A percentile compares a stretch with the other conserved stretches of the same genome.
Conservation (phyloP, 2,888 invertebrate genomes). For the Harpagoxenus sublaevis region DNA sequence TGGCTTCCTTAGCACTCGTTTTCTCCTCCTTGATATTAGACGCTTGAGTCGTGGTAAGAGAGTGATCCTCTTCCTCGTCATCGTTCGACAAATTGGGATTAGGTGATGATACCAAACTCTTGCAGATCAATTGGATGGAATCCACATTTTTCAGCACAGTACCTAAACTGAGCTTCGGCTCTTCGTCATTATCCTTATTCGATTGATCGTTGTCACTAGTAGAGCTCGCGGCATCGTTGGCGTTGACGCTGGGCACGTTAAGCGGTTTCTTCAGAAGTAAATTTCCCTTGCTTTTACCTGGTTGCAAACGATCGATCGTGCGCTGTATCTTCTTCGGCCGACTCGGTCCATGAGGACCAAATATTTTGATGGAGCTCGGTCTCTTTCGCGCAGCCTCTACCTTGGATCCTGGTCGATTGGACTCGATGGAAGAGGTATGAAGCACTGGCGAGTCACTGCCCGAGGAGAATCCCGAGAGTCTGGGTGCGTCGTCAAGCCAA, state of each 20-base stretch:
- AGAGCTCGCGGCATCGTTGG: slow-evolving; percentile 85
- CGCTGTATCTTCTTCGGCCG: slow-evolving; percentile 90
- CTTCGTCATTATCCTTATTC: slow-evolving; percentile 83
- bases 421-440: slow-evolving; percentile 83
- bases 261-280: slow-evolving; percentile 90
- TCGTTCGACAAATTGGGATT: slow-evolving; percentile 84
- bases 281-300: slow-evolving; percentile 96
- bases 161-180: slow-evolving; percentile 94
- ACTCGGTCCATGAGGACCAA: slow-evolving; percentile 81
- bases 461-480: slow-evolving; percentile 91
- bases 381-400: slow-evolving; percentile 88
- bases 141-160: slow-evolving; percentile 89
- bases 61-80: slow-evolving; percentile 84
- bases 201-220: slow-evolving; percentile 88
- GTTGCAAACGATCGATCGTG: slow-evolving; percentile 94
- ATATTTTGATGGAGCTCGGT: slow-evolving; percentile 80
- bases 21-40: slow-evolving; percentile 76
- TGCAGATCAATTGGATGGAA: slow-evolving; percentile 84
- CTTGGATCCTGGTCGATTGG: slow-evolving; percentile 89
- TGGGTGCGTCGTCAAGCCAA: slow-evolving; percentile 95
- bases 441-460: slow-evolving; percentile 91
- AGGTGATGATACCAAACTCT: slow-evolving; percentile 83
- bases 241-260: slow-evolving; percentile 87
- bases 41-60: slow-evolving; percentile 70
- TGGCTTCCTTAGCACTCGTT: slow-evolving; percentile 75